Base-by-base conservation (phyloP, 2,888 invertebrate genomes). In the Lathronympha strigana region DNA sequence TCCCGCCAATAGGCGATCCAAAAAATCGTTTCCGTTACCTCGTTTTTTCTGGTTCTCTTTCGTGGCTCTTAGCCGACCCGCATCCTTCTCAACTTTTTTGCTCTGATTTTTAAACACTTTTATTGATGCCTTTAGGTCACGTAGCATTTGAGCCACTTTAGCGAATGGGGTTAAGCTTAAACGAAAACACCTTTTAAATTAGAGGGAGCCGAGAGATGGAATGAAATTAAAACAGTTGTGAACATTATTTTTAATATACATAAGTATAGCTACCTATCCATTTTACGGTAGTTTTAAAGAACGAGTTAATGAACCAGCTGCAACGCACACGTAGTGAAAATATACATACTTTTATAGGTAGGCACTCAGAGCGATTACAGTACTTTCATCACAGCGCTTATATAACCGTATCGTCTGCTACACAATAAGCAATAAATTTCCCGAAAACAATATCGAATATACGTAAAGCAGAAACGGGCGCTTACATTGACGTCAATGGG, bases 1-100 rank as follows among this genome's bases (percentile, higher is more conserved):
- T 36, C 61, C 61, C 68, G 63, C 55, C 62, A 53, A 61, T 62
- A 68, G 66, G 38, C 28, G 50, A 38, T 61, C 66, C 58, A 64
- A 51, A 47, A 61, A 45, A 23, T 63, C 77, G 78, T 78, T 74
- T 82, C 78, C 76, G 69, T 86, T 87, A 77, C 86, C 83, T 84
- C 80, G 81, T 83, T 86, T 86, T 84, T 82, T 82, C 72, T 68
- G 69, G 67, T 72, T 47, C 45, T 43, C 69, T 74, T 71, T 76
- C 67, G 64, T 71, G 72, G 72, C 71, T 45, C 53, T 58, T 40
- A 53, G 45, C 11, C 36, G 58, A 36, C 58, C 45, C 31, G 58
- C 33, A 45, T 25, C 58, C 53, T 53, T 49, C 47, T 47, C 9
- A 28, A 43, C 40, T 36, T 54, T 60, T 66, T 55, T 51, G 66